Evolutionary conservation across 2,797 vertebrate species (phyloP).

Genomic region (Gastrophryne carolinensis): DNA sequence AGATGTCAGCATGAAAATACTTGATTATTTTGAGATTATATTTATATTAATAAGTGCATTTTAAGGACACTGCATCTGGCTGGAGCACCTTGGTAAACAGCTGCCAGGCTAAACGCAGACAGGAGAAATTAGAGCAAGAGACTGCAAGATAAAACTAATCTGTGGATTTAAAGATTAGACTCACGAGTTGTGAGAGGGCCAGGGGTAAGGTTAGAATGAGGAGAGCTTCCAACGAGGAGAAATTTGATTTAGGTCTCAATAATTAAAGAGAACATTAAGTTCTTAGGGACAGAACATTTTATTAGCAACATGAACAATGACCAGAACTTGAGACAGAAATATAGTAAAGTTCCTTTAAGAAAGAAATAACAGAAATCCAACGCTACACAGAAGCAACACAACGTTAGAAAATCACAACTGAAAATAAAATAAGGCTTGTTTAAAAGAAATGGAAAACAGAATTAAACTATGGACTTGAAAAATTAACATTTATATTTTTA

Average conservation of each 20-base stretch:
- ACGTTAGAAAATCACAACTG: too few relatives aligned
- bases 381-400: too few relatives aligned
- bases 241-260: constrained; percentile 32
- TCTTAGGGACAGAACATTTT: constrained; percentile 19
- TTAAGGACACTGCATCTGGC: constrained; percentile 34
- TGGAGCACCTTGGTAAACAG: constrained; percentile 20
- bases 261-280: not conserved
- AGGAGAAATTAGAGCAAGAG: constrained; percentile 36
- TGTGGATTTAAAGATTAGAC: constrained; percentile 44
- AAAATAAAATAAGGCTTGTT: too few relatives aligned
- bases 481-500: too few relatives aligned
- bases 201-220: constrained; percentile 19
- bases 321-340: not conserved
- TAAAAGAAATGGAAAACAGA: too few relatives aligned
- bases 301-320: constrained; percentile 7
- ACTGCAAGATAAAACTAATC: constrained; percentile 47
- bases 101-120: constrained; percentile 36
- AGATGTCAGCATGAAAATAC: not conserved
- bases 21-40: not conserved
- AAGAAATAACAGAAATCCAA: too few relatives aligned
- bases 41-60: constrained; percentile 20
- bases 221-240: not conserved
- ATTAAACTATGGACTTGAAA: too few relatives aligned
- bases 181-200: constrained; percentile 3
- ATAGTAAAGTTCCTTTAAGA: too few relatives aligned